Base-by-base conservation (phyloP, 2,113 vertebrate species). In the Halichoerus grypus region DNA sequence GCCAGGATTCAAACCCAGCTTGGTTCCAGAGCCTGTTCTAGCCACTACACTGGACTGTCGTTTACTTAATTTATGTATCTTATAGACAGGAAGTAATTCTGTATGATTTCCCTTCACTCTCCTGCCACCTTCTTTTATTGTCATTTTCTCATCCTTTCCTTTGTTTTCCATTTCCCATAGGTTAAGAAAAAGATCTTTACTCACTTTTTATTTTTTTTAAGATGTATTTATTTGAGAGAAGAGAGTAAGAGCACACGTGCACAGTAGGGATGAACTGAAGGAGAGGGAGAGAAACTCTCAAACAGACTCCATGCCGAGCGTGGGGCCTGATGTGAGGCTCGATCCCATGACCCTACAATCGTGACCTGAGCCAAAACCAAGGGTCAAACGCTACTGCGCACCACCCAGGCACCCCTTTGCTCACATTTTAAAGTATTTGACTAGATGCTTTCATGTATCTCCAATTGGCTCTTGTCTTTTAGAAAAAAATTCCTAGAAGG, bases 371-470 rank as follows among this genome's bases (percentile, higher is more conserved):
- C 18, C 33, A 36, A 36, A 69, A 69, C 67, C 67, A 36, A 10
- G 33, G 36, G 67, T 69, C 7, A 0, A 18, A 36, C 19, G 28
- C 67, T 69, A 19, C 67, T 36, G 67, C 1, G 13, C 57, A 14
- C 67, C 67, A 36, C 33, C 67, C n/a, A 69, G 33, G 67, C 2
- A 18, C 33, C 18, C 67, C 67, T 69, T 61, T 0, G 12, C 12
- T 93, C n/a, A 92, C 36, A 86, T n/a, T 53, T 72, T 65, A 49
- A 94, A 91, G 33, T 82, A 42, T 91, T 94, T 94, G 77, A 77
- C 10, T 82, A 57, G 61, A 67, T 72, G 42, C 33, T 83, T 93
- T 77, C 80, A 86, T 26, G 4, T 87, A 19, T 88, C 53, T 94
- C 65, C 51, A 46, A 2, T 77, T 83, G 57, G 13, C 18, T 36